Percentiles rank a stretch among this genome's conserved stretches.
These are phyloP conservation scores for Campylorhamphus procurvoides DNA, from an alignment of 2,113 vertebrate species.

Conservation along the genomic window DNA sequence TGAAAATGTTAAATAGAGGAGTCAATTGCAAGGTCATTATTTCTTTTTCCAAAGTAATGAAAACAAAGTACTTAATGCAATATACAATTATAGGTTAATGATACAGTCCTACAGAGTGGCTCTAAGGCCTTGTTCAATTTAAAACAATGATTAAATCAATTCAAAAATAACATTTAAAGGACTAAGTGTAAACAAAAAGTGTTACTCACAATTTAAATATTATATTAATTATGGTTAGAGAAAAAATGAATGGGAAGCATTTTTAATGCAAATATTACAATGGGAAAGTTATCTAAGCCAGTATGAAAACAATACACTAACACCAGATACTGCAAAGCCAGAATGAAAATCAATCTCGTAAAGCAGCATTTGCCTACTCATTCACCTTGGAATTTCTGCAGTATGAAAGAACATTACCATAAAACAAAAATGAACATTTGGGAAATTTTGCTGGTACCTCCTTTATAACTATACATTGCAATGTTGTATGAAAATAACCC, in stretches of 20 bases:
- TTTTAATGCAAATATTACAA: background rate
- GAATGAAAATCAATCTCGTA: background rate
- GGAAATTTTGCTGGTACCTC: background rate
- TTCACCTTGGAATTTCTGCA: background rate
- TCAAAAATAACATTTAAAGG: slow-evolving; percentile 64
- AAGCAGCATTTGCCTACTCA: background rate
- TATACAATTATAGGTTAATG: slow-evolving; percentile 74
- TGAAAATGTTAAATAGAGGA: slow-evolving; percentile 72
- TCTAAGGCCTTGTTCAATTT: slow-evolving; percentile 68
- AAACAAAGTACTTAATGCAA: slow-evolving; percentile 70
- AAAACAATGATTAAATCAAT: slow-evolving; percentile 68
- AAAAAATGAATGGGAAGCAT: background rate
- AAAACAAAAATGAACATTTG: background rate
- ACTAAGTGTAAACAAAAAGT: slow-evolving; percentile 61
- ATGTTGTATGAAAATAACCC: background rate
- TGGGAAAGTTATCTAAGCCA: background rate
- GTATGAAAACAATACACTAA: background rate
- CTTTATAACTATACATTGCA: background rate
- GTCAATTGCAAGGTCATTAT: slow-evolving; percentile 75
- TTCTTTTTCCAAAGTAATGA: slow-evolving; percentile 63
- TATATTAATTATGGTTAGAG: background rate
- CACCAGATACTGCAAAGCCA: background rate
- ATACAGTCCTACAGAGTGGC: slow-evolving; percentile 36
- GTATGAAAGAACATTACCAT: background rate
- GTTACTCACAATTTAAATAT: slow-evolving; percentile 53